phyloP scores from a whole-genome alignment of 2,113 vertebrate species.

The Pangasianodon hypophthalmus region DNA sequence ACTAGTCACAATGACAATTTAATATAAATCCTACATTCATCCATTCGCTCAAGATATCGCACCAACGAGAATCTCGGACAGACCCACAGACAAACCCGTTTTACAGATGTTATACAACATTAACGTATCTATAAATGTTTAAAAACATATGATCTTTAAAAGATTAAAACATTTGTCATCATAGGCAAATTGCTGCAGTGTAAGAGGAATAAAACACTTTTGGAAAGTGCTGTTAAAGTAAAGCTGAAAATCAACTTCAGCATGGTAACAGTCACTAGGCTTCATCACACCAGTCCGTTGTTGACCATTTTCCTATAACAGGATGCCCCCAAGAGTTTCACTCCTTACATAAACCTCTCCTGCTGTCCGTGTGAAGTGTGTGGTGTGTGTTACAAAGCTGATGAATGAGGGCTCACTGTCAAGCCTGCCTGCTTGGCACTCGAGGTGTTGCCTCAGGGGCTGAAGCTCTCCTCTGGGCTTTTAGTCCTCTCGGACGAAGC shows the following conservation, averaged over 20 bases:
- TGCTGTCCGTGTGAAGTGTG: conserved; percentile 3
- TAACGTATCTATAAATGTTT: not conserved
- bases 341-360: not conserved
- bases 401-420: conserved; percentile 23
- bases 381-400: conserved; percentile 3
- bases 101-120: not conserved
- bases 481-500: conserved; percentile 30
- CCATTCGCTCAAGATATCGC: not conserved
- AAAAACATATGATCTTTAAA: not conserved
- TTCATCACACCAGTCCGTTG: not conserved
- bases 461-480: conserved; percentile 28
- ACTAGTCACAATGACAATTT: not conserved
- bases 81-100: not conserved
- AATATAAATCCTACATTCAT: not conserved
- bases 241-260: not conserved
- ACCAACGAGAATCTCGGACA: not conserved
- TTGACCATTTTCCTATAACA: not conserved
- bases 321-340: not conserved
- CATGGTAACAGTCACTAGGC: not conserved
- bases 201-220: not conserved
- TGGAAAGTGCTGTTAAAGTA: not conserved
- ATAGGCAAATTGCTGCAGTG: not conserved
- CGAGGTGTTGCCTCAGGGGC: conserved; percentile 40
- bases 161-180: not conserved
- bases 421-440: conserved; percentile 29